Base-by-base conservation (phyloP, 2,888 invertebrate genomes). In the Acleris sparsana region DNA sequence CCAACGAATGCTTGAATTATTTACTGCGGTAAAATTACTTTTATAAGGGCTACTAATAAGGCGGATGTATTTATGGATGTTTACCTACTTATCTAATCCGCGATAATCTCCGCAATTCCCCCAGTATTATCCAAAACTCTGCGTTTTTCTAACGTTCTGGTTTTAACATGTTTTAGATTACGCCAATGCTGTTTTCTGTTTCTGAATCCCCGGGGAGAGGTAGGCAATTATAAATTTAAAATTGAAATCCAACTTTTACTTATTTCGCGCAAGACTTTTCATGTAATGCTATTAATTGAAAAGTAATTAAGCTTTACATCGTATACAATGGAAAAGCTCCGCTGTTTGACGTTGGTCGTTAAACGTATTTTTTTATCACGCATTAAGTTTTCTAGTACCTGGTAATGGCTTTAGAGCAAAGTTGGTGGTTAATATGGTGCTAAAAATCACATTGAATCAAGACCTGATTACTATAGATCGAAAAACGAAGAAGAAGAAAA, bases 41-140 rank as follows among this genome's bases (percentile, higher is more conserved):
- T 63, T 53, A 64, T 43, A 51, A 43, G 20, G 59, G 59, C 16
- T 43, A 59, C 55, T 61, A 65, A 33, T 29, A 51, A 51, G 62
- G 46, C 56, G 55, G 55, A 65, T 60, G 55, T 61, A 51, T 65
- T 56, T 61, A 64, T 60, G 25, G 39, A 59, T n/a, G 43, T 55
- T 60, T 53, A 46, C 13, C 44, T 56, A 64, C 13, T 51, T 56
- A 64, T 64, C 59, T 65, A 49, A 55, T 56, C 65, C n/a, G 13
- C 39, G 48, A 55, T 65, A 55, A 49, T 60, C 53, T 49, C 29
- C 33, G 48, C 44, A 22, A 13, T 57, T 60, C 51, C 44, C 49
- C 59, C 53, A 60, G 55, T 61, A 29, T 46, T 46, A 48, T 49
- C n/a, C 16, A 7, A 46, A 46, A n/a, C 44, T 44, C 5, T 44